Evolutionary conservation across 1,140 invertebrate species (phyloP).

Genomic region (Eumeta japonica): DNA sequence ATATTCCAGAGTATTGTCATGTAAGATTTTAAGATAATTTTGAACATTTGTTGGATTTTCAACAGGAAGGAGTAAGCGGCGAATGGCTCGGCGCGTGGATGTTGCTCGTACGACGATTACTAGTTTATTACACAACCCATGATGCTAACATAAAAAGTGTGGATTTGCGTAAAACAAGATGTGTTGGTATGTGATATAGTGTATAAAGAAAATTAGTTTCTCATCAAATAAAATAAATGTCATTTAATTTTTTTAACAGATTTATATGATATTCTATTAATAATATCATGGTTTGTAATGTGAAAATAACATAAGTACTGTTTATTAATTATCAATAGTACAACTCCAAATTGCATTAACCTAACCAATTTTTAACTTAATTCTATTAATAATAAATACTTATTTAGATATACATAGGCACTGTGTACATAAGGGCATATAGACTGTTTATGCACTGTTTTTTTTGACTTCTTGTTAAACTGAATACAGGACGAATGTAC

Average conservation of each 20-base stretch:
- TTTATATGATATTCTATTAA: background rate
- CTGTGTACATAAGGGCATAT: no score
- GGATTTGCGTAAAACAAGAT: conserved; percentile 79
- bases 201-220: background rate
- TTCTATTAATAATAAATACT: no score
- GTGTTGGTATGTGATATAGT: conserved; percentile 64
- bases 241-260: background rate
- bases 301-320: background rate
- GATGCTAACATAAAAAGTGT: conserved; percentile 60
- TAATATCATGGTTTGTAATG: background rate
- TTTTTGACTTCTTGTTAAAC: no score
- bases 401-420: no score
- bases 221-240: background rate
- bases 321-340: background rate
- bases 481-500: no score
- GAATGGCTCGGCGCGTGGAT: conserved; percentile 78
- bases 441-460: no score
- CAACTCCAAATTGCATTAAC: background rate
- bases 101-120: conserved; percentile 66
- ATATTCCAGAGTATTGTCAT: no score
- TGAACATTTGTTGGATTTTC: no score
- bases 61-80: conserved; percentile 40
- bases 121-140: conserved; percentile 66
- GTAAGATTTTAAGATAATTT: no score
- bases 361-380: no score